phyloP scores from a whole-genome alignment of 2,113 vertebrate genomes.

The Macrotus californicus region DNA sequence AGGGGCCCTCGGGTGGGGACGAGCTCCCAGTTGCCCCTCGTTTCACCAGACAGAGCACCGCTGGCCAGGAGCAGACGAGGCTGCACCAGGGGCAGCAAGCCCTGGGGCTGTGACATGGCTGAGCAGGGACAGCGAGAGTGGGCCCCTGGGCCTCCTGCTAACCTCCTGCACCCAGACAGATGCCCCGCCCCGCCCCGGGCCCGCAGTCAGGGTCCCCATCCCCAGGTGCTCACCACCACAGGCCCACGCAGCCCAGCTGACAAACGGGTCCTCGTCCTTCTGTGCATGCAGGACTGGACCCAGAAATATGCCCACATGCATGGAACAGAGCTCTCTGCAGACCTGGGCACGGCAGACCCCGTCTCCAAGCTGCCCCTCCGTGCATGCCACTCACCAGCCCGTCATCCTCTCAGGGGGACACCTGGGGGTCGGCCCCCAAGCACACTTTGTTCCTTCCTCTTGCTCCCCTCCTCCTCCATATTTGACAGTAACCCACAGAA shows the following conservation, averaged over 20 bases:
- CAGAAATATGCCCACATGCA: neutral
- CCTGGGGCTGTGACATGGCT: neutral
- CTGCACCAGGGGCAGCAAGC: fast-evolving
- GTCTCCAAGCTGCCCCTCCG: neutral
- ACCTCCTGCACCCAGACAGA: neutral
- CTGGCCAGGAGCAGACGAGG: neutral
- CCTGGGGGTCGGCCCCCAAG: neutral
- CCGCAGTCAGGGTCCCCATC: neutral
- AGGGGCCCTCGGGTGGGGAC: neutral
- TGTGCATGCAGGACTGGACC: neutral
- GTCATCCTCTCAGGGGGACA: neutral
- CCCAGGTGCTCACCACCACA: neutral
- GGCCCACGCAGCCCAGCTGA: neutral
- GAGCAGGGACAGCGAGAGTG: neutral
- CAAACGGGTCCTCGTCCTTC: no score
- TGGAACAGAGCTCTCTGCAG: fast-evolving
- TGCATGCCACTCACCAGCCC: neutral
- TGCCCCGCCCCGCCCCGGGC: no score
- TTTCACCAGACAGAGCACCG: neutral
- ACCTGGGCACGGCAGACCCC: neutral
- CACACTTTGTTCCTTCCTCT: neutral
- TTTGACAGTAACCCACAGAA: neutral
- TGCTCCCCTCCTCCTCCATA: neutral
- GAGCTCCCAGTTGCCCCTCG: neutral
- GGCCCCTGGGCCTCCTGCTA: no score